Evolutionary conservation across 1,140 invertebrate species (phyloP).

Genomic region (Cydia splendana): DNA sequence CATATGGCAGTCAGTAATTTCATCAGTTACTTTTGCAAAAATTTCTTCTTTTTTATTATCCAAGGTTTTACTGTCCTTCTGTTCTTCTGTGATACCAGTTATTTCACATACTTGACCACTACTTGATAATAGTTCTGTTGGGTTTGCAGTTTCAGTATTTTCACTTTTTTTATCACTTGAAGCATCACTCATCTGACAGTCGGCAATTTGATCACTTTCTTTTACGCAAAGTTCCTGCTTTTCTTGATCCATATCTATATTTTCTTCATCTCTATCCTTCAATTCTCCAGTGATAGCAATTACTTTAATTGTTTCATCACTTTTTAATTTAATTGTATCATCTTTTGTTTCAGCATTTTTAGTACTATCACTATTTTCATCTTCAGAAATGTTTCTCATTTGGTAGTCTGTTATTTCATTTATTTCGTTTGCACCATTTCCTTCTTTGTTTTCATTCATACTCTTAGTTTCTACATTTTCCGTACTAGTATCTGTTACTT

Average conservation of each 20-base stretch:
- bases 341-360: not conserved
- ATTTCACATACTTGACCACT: not conserved
- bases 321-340: not conserved
- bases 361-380: not conserved
- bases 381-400: slow-evolving; percentile 6
- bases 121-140: not conserved
- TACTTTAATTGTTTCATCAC: slow-evolving; percentile 1
- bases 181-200: not conserved
- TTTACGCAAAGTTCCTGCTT: not conserved
- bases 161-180: not conserved
- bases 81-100: not conserved
- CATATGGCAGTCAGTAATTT: not conserved
- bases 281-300: not conserved
- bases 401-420: not conserved
- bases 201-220: not conserved
- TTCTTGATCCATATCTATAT: not conserved
- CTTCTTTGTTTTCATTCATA: slow-evolving; percentile 9
- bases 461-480: slow-evolving; percentile 18
- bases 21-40: not conserved
- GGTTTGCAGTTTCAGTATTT: not conserved
- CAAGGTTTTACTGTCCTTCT: not conserved
- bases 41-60: not conserved
- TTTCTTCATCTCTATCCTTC: not conserved
- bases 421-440: not conserved
- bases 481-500: not conserved